Percentiles rank a stretch among this genome's conserved stretches.
Conservation (phyloP, 1,140 invertebrate genomes). For the Wiebesia pumilae region DNA sequence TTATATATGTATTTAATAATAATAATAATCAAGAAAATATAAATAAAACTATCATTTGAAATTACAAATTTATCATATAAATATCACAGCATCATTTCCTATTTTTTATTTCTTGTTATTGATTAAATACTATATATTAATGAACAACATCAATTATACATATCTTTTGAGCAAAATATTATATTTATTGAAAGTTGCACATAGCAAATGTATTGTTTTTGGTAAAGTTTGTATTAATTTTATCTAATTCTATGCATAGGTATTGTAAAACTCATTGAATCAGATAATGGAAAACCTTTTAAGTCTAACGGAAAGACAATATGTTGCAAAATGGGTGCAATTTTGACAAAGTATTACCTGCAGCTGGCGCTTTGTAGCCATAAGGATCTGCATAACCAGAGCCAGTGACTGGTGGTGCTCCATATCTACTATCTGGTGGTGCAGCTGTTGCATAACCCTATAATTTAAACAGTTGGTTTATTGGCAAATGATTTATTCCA, state of each 20-base stretch:
- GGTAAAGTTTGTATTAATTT: not conserved
- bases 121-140: no score
- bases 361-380: constrained; percentile 71
- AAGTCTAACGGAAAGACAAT: constrained; percentile 3
- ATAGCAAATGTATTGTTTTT: not conserved
- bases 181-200: not conserved
- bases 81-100: no score
- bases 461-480: constrained; percentile 35
- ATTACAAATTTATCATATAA: no score
- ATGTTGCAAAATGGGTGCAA: not conserved
- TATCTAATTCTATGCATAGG: not conserved
- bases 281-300: not conserved
- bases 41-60: no score
- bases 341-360: constrained; percentile 59
- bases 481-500: not conserved
- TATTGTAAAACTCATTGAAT: constrained; percentile 10
- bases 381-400: constrained; percentile 70
- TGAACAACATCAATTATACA: not conserved
- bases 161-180: not conserved
- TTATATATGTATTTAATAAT: not conserved
- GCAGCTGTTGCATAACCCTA: constrained; percentile 70
- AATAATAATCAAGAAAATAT: not conserved
- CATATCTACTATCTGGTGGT: constrained; percentile 68
- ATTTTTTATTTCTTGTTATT: no score
- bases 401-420: constrained; percentile 65